phyloP scores from a whole-genome alignment of 1,140 invertebrate species.

The Maniola jurtina region DNA sequence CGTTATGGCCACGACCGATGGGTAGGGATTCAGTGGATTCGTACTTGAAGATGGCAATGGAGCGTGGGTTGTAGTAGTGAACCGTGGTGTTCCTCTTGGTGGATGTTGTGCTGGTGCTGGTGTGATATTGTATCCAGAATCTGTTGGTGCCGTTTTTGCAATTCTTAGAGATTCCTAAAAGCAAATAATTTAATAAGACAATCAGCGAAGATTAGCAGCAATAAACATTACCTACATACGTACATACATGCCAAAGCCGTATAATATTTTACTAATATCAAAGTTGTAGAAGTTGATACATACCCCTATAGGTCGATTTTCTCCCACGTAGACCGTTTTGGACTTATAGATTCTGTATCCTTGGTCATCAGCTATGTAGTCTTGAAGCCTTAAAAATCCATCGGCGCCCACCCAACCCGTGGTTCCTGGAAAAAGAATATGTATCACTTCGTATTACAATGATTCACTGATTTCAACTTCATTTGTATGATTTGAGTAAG shows the following conservation, averaged over 20 bases:
- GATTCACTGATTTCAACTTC: slow-evolving; percentile 24
- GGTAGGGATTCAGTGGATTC: slow-evolving; percentile 48
- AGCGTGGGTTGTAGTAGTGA: slow-evolving; percentile 52
- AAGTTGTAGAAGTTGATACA: slow-evolving; percentile 24
- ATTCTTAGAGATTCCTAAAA: slow-evolving; percentile 82
- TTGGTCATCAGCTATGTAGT: slow-evolving; percentile 90
- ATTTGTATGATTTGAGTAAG: slow-evolving; percentile 16
- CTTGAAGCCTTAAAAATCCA: slow-evolving; percentile 88
- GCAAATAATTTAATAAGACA: background rate
- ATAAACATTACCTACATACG: no score
- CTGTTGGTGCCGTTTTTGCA: slow-evolving; percentile 84
- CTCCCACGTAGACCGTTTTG: slow-evolving; percentile 88
- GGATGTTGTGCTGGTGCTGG: slow-evolving; percentile 54
- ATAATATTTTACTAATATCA: no score
- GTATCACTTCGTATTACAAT: slow-evolving; percentile 11
- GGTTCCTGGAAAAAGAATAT: slow-evolving; percentile 76
- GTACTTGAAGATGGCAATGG: slow-evolving; percentile 64
- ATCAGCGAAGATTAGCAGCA: background rate
- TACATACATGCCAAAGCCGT: no score
- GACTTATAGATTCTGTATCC: slow-evolving; percentile 90
- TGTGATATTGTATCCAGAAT: slow-evolving; percentile 81
- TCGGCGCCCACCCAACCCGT: slow-evolving; percentile 92
- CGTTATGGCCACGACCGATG: slow-evolving; percentile 52
- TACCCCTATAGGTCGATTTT: slow-evolving; percentile 81
- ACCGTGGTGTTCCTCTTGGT: slow-evolving; percentile 49